Evolutionary conservation across 2,113 vertebrate genomes (phyloP).

Genomic region (Vulpes lagopus): DNA sequence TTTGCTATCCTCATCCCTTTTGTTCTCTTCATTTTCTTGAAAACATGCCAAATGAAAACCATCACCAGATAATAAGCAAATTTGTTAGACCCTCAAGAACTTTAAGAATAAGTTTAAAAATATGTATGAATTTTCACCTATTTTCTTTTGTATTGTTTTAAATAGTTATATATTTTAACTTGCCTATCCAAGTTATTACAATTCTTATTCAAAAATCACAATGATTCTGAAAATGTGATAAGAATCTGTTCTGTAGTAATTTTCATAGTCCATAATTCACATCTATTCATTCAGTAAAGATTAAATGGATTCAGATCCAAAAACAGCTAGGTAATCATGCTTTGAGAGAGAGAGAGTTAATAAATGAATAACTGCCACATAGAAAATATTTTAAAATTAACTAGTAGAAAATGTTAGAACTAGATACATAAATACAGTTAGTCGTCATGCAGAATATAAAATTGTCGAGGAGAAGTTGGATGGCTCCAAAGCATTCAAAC

Average conservation of each 20-base stretch:
- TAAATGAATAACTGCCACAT: background rate
- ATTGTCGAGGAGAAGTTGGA: background rate
- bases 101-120: background rate
- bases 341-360: background rate
- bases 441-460: background rate
- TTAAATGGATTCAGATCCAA: background rate
- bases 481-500: background rate
- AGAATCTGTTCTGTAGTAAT: background rate
- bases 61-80: slow-evolving; percentile 13
- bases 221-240: background rate
- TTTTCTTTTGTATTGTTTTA: background rate
- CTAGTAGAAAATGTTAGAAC: background rate
- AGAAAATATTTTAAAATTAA: background rate
- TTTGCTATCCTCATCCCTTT: background rate
- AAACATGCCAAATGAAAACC: background rate
- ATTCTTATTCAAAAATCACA: background rate
- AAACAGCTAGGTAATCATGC: background rate
- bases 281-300: background rate
- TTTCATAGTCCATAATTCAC: background rate
- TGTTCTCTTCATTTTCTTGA: background rate
- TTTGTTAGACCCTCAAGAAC: background rate
- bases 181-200: background rate
- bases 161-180: background rate
- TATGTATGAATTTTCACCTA: background rate
- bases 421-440: background rate